Percentiles rank a stretch among this genome's conserved stretches.
These are phyloP conservation scores for Fregata magnificens DNA, from an alignment of 2,113 vertebrate genomes.

Conservation along the genomic window DNA sequence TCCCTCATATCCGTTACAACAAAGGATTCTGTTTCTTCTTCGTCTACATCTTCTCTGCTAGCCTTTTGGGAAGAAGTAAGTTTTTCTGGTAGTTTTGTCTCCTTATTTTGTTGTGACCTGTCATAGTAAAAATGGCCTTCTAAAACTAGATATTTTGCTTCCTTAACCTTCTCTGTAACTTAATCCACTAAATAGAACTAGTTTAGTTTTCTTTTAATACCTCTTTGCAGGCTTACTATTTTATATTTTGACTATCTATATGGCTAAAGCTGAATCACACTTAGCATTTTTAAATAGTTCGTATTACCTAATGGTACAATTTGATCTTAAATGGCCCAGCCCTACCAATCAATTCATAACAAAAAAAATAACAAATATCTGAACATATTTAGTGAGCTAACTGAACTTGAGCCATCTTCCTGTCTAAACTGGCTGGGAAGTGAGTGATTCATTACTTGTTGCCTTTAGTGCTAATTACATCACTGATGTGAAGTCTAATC, in stretches of 20 bases:
- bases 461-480: neutral
- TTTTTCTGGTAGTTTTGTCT: constrained; percentile 45
- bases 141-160: constrained; percentile 12
- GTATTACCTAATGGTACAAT: neutral
- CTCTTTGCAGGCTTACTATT: neutral
- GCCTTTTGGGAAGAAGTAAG: constrained; percentile 84
- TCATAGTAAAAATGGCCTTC: neutral
- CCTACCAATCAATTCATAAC: neutral
- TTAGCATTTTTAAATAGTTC: neutral
- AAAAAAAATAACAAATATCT: neutral
- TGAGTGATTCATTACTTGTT: neutral
- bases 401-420: neutral
- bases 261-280: neutral
- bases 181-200: constrained; percentile 28
- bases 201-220: neutral
- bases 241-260: neutral
- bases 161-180: neutral
- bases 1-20: constrained; percentile 70
- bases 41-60: constrained; percentile 78
- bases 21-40: constrained; percentile 81
- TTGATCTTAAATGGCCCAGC: neutral
- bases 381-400: neutral
- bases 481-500: neutral
- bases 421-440: constrained; percentile 37
- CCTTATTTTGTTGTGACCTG: constrained; percentile 2